Evolutionary conservation across 2,797 vertebrate genomes (phyloP).

Genomic region (Austrolebias charrua): DNA sequence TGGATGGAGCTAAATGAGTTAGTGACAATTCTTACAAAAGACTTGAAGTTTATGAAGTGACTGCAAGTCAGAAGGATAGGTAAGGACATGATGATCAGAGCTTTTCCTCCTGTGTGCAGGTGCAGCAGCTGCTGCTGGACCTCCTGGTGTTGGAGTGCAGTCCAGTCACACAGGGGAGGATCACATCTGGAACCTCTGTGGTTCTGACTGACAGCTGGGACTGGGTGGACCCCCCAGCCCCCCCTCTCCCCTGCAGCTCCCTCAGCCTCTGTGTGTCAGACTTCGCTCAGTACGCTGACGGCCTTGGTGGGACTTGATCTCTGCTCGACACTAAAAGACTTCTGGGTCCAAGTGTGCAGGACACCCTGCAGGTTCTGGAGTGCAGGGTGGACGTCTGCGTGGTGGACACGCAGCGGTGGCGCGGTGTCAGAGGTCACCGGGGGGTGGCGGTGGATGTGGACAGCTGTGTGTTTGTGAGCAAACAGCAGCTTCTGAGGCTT

Average conservation of each 20-base stretch:
- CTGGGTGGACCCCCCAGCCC: not conserved
- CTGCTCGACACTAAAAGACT: conserved; percentile 58
- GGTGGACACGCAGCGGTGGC: conserved; percentile 14
- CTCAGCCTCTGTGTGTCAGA: conserved; percentile 67
- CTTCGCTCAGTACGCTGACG: conserved; percentile 72
- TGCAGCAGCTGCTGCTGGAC: conserved; percentile 58
- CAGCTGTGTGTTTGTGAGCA: conserved; percentile 75
- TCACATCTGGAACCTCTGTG: conserved; percentile 69
- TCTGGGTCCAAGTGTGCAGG: conserved; percentile 44
- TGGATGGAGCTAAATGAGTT: no score
- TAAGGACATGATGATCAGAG: not conserved
- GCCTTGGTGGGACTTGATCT: conserved; percentile 59
- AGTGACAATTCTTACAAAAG: no score
- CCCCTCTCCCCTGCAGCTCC: not conserved
- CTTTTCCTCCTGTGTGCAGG: conserved; percentile 18
- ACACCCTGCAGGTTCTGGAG: conserved; percentile 72
- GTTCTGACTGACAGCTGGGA: conserved; percentile 75
- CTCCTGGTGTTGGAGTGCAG: conserved; percentile 76
- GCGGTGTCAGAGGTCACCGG: conserved; percentile 17
- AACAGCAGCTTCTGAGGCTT: conserved; percentile 78
- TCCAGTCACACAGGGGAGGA: conserved; percentile 73
- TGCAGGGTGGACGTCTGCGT: conserved; percentile 69
- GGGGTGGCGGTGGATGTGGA: conserved; percentile 50
- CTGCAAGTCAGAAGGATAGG: no score
- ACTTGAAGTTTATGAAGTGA: no score